phyloP scores from a whole-genome alignment of 2,797 vertebrate genomes.

The Microcaecilia unicolor region DNA sequence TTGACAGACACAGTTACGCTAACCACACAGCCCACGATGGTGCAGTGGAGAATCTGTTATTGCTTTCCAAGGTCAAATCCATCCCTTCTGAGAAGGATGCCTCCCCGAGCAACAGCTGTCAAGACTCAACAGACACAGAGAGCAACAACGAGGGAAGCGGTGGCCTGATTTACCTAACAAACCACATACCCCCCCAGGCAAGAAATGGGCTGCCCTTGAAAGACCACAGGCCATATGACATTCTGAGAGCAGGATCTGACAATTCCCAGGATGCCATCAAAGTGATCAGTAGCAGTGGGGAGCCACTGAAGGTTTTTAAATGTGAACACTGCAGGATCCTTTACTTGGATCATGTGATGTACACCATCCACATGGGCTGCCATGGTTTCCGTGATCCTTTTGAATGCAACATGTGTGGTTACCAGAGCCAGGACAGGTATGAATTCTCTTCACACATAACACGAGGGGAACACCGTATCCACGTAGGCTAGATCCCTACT shows the following conservation, averaged over 20 bases:
- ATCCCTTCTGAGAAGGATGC: conserved; percentile 83
- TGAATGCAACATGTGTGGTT: conserved; percentile 96
- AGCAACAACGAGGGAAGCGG: conserved; percentile 82
- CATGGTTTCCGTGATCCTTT: conserved; percentile 95
- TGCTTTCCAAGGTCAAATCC: conserved; percentile 92
- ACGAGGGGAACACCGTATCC: conserved; percentile 85
- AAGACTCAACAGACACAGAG: conserved; percentile 94
- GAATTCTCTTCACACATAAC: conserved; percentile 98
- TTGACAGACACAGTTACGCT: conserved; percentile 49
- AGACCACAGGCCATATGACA: conserved; percentile 79
- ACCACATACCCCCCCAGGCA: conserved; percentile 75
- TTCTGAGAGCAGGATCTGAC: conserved; percentile 71
- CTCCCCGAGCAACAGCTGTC: conserved; percentile 91
- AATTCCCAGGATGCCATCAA: conserved; percentile 76
- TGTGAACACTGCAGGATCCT: conserved; percentile 92
- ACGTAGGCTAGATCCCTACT: conserved; percentile 48
- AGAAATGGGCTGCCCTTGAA: conserved; percentile 87
- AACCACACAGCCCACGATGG: conserved; percentile 81
- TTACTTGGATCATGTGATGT: conserved; percentile 98
- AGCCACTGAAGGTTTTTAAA: conserved; percentile 79
- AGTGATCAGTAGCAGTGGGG: conserved; percentile 76
- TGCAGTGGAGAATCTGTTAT: conserved; percentile 86
- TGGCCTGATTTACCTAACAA: conserved; percentile 91
- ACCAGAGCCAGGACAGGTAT: conserved; percentile 92
- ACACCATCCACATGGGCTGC: conserved; percentile 98